Evolutionary conservation across 2,113 vertebrate genomes (phyloP), one percentile per base, ranked within the genome.

Genomic region (Labeo catla): DNA sequence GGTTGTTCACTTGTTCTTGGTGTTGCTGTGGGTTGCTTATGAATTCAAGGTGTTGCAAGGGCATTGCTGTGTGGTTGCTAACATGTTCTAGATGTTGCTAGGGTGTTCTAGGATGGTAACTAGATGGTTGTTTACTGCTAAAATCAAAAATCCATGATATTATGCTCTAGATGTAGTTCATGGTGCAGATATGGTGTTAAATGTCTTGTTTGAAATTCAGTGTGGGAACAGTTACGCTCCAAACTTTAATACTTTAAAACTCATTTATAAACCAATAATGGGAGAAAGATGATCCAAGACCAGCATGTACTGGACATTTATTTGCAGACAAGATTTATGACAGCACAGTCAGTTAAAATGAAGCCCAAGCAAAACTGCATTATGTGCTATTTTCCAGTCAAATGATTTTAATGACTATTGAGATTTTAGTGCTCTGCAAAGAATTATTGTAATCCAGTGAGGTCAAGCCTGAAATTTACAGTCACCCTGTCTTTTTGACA

Each of bases 381-480:
- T 59, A 54, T 19, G 19, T 78, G 76, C 52, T 78, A 78, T 61
- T 61, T 79, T 43, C 54, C 23, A n/a, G 54, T 43, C 77, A 80
- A 61, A 80, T 80, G 19, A 61, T 61, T 61, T 79, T 61, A 79
- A 79, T 45, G 54, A 79, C 54, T 79, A 43, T 61, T 79, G 7
- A 11, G 52, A 59, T 78, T 57, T 34, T 21, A 59, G 34, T 78
- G 10, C 23, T 39, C 11, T 78, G 23, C 63, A 72, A 83, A 43
- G 6, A 74, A 79, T 80, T 74, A 74, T 50, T 86, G 54, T 59
- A 80, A 57, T 79, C 11, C 65, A 86, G 1, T 74, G 19, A 83
- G 23, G 57, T 88, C 66, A 76, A 43, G 49, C 84, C 52, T 73
- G 80, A 36, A 84, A 80, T 84, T 65, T 84, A 28, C 68, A 6